Base-by-base conservation (phyloP, 2,888 invertebrate genomes). In the Cataglyphis altisquamis region DNA sequence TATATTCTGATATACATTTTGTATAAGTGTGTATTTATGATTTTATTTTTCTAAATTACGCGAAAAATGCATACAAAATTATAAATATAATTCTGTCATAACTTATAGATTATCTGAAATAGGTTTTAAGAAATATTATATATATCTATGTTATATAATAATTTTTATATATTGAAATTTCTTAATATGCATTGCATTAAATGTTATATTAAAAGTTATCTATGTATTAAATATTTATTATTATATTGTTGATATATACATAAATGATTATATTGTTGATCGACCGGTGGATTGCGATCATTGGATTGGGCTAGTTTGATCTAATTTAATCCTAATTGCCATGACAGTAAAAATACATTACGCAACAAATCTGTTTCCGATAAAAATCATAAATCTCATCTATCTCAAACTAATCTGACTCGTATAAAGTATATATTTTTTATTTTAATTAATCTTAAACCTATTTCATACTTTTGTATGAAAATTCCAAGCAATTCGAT, bases 191-290 rank as follows among this genome's bases (percentile, higher is more conserved):
- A 57, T 55, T 48, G 15, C 6, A 8, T 70, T 73, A 39, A 15
- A 0, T 15, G 21, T 25, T 25, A 25, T 25, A 25, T 25, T 25
- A 25, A 25, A 25, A 6, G 15, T 32, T 3, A 15, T 48, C 45
- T 64, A 48, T 21, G 0, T 48, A 75, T 75, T 74, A 74, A 74
- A 74, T 25, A 25, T 25, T 25, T 25, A 25, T 63, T 21, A 29
- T 39, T 62, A 75, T 48, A 36, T 64, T 74, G 18, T 75, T 48
- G 15, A 45, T 36, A 32, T 32, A 32, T 32, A 32, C 0, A 32
- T 74, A 74, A 74, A 74, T 63, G 32, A 29, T 39, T 62, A 75
- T 48, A 36, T 64, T 74, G 10, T 75, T 48, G 15, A 45, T 36
- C 18, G 0, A 18, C 1, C n/a, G 0, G 3, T 32, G 0, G 32